Evolutionary conservation across 2,888 invertebrate species (phyloP).

Genomic region (Oithona nana): DNA sequence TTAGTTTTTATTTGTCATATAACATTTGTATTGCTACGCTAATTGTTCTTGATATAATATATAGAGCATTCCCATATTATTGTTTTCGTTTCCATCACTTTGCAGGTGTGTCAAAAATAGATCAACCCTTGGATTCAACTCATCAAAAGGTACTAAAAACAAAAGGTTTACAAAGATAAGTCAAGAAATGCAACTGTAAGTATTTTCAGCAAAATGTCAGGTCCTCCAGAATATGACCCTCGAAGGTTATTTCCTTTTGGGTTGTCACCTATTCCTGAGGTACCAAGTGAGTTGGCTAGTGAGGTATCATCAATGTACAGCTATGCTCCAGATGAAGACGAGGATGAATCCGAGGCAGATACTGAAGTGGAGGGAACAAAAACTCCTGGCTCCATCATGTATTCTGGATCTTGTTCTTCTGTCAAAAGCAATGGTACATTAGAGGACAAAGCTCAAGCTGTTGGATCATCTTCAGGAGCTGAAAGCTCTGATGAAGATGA

Average conservation of each 20-base stretch:
- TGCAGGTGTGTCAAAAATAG: no score
- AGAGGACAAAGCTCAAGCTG: neutral
- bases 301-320: slow-evolving; percentile 1
- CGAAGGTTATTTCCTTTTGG: slow-evolving; percentile 7
- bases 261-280: slow-evolving; percentile 8
- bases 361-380: neutral
- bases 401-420: slow-evolving; percentile 2
- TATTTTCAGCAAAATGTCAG: neutral
- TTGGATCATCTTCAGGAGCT: neutral
- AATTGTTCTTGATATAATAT: no score
- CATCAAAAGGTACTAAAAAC: no score
- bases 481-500: neutral
- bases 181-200: no score
- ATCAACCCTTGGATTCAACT: no score
- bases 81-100: no score
- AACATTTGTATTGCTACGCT: no score
- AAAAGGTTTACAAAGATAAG: no score
- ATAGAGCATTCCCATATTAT: no score
- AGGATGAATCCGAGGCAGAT: neutral
- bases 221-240: neutral
- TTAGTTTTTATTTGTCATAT: no score
- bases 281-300: slow-evolving; percentile 11
- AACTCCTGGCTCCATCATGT: neutral
- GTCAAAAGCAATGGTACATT: slow-evolving; percentile 1
- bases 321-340: neutral